A percentile compares a stretch with the other conserved stretches of the same genome.
These are phyloP conservation scores for Latrodectus geometricus DNA, from an alignment of 1,140 invertebrate species.

Conservation along the genomic window DNA sequence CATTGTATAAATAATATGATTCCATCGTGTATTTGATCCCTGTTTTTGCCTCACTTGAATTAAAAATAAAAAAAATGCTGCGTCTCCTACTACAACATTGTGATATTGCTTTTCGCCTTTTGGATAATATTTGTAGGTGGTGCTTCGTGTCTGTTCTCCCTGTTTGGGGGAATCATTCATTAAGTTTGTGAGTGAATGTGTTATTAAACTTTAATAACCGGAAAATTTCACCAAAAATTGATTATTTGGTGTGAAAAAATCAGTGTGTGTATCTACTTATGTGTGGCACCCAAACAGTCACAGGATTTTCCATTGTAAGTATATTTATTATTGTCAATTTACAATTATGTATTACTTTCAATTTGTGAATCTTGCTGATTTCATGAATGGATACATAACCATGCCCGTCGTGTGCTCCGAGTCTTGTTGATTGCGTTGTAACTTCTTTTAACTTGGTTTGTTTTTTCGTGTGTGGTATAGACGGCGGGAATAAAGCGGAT, in stretches of 20 bases:
- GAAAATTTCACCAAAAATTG: neutral
- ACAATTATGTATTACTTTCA: no score
- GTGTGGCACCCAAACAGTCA: neutral
- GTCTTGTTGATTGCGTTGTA: no score
- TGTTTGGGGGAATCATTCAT: neutral
- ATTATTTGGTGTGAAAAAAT: neutral
- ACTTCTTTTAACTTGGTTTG: no score
- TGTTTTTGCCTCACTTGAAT: neutral
- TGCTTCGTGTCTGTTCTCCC: neutral
- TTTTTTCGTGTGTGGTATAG: no score
- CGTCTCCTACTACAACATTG: conserved; percentile 23
- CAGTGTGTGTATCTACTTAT: neutral
- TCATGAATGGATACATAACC: no score
- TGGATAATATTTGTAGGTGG: conserved; percentile 53
- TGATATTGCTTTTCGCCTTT: conserved; percentile 30
- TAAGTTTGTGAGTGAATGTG: neutral
- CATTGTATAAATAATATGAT: neutral
- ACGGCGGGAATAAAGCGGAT: no score
- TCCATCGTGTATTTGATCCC: neutral
- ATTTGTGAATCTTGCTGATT: no score
- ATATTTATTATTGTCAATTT: neutral
- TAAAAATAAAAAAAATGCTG: conserved; percentile 32
- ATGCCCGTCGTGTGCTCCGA: no score
- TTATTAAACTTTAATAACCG: neutral
- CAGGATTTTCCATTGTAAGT: conserved; percentile 39